Evolutionary conservation across 1,140 invertebrate species (phyloP), one percentile per base, ranked within the genome.

Genomic region (Diachasmimorpha longicaudata): DNA sequence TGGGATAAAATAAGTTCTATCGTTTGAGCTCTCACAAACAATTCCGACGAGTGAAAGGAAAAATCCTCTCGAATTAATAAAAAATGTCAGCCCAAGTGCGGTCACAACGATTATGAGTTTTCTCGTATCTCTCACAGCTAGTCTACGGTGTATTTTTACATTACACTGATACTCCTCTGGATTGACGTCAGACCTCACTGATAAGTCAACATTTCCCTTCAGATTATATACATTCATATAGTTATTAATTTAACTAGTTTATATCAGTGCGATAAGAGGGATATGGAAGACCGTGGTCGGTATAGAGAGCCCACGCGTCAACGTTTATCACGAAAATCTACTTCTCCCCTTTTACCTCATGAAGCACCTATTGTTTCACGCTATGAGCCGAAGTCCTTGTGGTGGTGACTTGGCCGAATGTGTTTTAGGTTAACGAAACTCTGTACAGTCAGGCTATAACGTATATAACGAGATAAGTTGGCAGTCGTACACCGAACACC

Each of bases 101-200:
- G 9, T 42, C 11, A 42, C 13, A 42, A 42, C 6, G 31, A 6
- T 31, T 31, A 31, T 42, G 39, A 42, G 11, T 42, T 42, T 42
- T 42, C 13, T 42, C 39, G 11, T 25, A 46, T 48, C 42, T 48
- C 42, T 4, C 11, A 14, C 16, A 4, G 44, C 2, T 21, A 69
- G 25, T 37, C 23, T 3, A 1, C 9, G 19, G 14, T 31, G 25
- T 63, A 63, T 63, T 63, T 63, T 63, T 63, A 19, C 6, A 25
- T 23, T 11, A 63, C 58, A 11, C 23, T 25, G 21, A 31, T 25
- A 25, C 58, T 25, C 0, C 58, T 19, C 4, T n/a, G 48, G 13
- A 74, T 75, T 75, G 73, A 75, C 73, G 73, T 75, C 73, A 70
- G 55, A 55, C 23, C 72, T 31, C 6, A 55, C 73, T 70, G 73